A percentile compares a stretch with the other conserved stretches of the same genome.
Conservation (phyloP, 1,140 invertebrate species). For the Globodera rostochiensis region DNA sequence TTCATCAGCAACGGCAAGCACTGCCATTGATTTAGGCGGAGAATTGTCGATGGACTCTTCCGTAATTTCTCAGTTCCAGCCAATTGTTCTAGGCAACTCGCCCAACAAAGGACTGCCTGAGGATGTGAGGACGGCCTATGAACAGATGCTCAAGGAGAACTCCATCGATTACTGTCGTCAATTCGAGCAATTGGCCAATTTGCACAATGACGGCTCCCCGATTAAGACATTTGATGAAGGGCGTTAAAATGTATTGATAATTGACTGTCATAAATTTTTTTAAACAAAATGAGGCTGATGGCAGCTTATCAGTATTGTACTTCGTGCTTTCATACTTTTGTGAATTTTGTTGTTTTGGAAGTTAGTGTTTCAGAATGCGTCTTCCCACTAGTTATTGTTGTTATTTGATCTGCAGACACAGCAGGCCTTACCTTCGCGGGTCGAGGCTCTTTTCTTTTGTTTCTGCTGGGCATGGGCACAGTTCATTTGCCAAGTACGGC, state of each 20-base stretch:
- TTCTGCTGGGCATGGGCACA: not conserved
- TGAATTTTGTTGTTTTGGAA: not conserved
- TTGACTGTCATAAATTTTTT: too few relatives aligned
- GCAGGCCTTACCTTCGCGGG: not conserved
- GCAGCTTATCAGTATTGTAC: not conserved
- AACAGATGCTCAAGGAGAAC: conserved; percentile 43
- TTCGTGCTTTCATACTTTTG: not conserved
- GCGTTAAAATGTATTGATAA: not conserved
- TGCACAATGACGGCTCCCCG: conserved; percentile 4
- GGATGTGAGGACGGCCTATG: conserved; percentile 40
- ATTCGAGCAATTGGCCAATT: conserved; percentile 39
- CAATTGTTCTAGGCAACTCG: conserved; percentile 31
- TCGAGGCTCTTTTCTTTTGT: not conserved
- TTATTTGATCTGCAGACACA: not conserved
- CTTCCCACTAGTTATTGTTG: not conserved
- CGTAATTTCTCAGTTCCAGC: conserved; percentile 10
- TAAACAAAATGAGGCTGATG: too few relatives aligned
- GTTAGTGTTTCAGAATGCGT: not conserved
- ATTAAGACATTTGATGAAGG: not conserved
- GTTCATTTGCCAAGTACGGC: not conserved
- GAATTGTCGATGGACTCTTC: conserved; percentile 7
- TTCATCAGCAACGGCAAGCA: not conserved
- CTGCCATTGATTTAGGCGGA: not conserved
- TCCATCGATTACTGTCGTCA: conserved; percentile 47
- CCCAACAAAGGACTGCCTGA: conserved; percentile 39